phyloP scores from a whole-genome alignment of 2,797 vertebrate genomes.

The Enteromius treurensis region DNA sequence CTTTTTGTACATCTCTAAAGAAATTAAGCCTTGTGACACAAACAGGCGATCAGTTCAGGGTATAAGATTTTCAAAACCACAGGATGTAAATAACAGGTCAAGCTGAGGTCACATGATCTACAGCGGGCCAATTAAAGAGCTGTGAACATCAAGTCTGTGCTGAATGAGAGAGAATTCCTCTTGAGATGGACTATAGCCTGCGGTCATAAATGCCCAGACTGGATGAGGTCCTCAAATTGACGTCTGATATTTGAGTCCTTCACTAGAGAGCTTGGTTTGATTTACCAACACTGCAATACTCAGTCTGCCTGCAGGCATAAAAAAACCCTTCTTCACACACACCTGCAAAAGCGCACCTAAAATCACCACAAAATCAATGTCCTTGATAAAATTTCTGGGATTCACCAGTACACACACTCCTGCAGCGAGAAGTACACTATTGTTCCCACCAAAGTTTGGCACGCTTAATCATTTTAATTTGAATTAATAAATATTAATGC shows the following conservation, averaged over 20 bases:
- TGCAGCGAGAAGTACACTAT: neutral
- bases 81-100: conserved; percentile 44
- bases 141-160: conserved; percentile 20
- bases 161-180: conserved; percentile 56
- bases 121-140: conserved; percentile 51
- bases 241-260: conserved; percentile 65
- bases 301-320: conserved; percentile 60
- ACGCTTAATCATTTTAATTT: neutral
- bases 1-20: neutral
- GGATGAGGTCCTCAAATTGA: conserved; percentile 52
- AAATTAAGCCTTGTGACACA: neutral
- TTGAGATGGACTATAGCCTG: conserved; percentile 59
- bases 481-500: no score
- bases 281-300: conserved; percentile 68
- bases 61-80: neutral
- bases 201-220: conserved; percentile 58
- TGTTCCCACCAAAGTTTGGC: neutral
- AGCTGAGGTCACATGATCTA: conserved; percentile 61
- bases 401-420: neutral
- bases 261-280: conserved; percentile 69
- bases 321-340: conserved; percentile 36
- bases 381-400: neutral
- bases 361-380: neutral
- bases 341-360: conserved; percentile 20
- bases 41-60: neutral